Evolutionary conservation across 2,113 vertebrate species (phyloP).

Genomic region (Typhlomys cinereus): DNA sequence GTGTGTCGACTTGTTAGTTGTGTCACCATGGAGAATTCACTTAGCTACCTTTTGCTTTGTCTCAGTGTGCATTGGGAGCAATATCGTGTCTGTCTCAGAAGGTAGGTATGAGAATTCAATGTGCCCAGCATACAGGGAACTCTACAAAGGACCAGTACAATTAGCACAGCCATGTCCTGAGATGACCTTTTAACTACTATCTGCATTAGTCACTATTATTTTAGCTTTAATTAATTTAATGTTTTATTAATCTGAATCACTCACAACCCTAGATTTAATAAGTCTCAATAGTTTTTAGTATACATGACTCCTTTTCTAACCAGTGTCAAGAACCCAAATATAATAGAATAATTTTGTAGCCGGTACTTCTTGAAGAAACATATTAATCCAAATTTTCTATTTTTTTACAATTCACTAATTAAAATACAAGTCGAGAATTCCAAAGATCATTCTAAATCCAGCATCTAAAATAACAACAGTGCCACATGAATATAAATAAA

Average conservation of each 20-base stretch:
- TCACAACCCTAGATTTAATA: background rate
- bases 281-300: no score
- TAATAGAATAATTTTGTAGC: background rate
- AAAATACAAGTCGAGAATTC: constrained; percentile 17
- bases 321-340: background rate
- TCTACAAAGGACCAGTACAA: background rate
- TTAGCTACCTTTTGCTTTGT: background rate
- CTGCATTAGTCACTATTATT: background rate
- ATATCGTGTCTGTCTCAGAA: background rate
- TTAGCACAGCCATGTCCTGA: background rate
- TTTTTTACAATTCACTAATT: background rate
- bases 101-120: background rate
- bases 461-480: background rate
- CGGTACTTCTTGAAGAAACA: background rate
- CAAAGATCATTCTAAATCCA: background rate
- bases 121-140: background rate
- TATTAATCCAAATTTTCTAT: background rate
- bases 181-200: background rate
- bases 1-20: background rate
- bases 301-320: no score
- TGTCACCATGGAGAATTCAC: background rate
- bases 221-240: constrained; percentile 22
- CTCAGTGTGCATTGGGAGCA: background rate
- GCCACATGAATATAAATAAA: background rate
- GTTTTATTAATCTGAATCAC: background rate